Evolutionary conservation across 2,797 vertebrate species (phyloP).

Genomic region (Pseudochaenichthys georgianus): DNA sequence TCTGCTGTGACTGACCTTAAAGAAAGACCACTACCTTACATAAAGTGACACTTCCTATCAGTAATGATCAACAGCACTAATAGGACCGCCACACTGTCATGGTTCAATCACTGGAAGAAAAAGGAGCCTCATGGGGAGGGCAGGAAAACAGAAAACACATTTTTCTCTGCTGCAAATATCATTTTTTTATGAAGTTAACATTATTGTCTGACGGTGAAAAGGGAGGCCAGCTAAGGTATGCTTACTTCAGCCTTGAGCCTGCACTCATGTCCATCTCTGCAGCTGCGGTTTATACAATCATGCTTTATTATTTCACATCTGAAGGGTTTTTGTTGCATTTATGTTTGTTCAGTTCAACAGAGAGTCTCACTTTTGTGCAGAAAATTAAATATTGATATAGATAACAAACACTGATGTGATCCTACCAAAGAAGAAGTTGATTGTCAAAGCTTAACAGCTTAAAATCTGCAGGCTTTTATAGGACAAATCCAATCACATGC

Average conservation of each 20-base stretch:
- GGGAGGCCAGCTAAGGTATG: neutral
- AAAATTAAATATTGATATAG: slow-evolving; percentile 14
- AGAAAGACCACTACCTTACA: slow-evolving; percentile 45
- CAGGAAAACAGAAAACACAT: neutral
- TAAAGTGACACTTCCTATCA: slow-evolving; percentile 39
- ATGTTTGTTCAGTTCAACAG: slow-evolving; percentile 1
- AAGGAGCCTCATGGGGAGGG: slow-evolving; percentile 14
- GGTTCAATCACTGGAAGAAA: slow-evolving; percentile 14
- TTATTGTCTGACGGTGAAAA: neutral
- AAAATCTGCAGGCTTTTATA: neutral
- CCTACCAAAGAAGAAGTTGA: slow-evolving; percentile 5
- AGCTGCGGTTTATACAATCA: neutral
- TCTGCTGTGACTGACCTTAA: slow-evolving; percentile 65
- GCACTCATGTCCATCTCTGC: neutral
- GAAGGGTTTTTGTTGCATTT: neutral
- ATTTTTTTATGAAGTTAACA: neutral
- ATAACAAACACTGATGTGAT: slow-evolving; percentile 4
- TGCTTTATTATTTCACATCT: neutral
- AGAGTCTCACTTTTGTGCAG: neutral
- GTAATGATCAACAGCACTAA: slow-evolving; percentile 63
- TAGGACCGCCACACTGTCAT: slow-evolving; percentile 26
- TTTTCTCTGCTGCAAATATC: slow-evolving; percentile 1
- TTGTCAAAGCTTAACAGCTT: neutral
- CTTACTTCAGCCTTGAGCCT: neutral
- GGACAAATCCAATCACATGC: slow-evolving; percentile 5